These are phyloP conservation scores for Terrapene triunguis DNA, from an alignment of 2,113 vertebrate genomes.

Conservation along the genomic window DNA sequence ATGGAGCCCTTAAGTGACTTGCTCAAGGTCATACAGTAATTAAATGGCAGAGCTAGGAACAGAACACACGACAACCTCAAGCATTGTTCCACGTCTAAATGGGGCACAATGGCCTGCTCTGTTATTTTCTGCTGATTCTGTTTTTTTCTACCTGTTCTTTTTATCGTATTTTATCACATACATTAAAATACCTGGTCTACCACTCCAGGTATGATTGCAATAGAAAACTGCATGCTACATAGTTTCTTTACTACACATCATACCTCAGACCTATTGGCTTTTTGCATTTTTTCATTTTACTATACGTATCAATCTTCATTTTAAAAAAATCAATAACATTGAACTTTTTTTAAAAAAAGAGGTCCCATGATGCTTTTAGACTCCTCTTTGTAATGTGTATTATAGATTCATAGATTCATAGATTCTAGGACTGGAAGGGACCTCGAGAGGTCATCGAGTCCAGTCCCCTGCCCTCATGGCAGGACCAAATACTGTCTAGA, in stretches of 20 bases:
- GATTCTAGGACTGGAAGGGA: no score
- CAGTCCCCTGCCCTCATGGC: no score
- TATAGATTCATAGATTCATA: no score
- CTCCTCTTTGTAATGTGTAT: fast-evolving
- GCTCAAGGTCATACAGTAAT: background rate
- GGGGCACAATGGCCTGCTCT: fast-evolving
- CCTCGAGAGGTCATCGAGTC: no score
- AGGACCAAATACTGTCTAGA: no score
- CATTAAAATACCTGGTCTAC: fast-evolving
- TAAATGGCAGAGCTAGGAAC: background rate
- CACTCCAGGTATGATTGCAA: fast-evolving
- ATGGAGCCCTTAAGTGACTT: background rate
- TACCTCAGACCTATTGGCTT: background rate
- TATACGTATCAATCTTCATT: background rate
- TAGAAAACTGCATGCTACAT: fast-evolving
- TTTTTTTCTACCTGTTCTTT: background rate
- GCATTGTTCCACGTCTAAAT: background rate
- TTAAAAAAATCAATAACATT: background rate
- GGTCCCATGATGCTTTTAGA: background rate
- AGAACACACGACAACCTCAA: background rate
- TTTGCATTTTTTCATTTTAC: background rate
- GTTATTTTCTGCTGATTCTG: background rate
- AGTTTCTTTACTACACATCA: background rate
- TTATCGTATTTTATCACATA: background rate
- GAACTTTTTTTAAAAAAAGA: background rate